These are phyloP conservation scores for Collichthys lucidus DNA, from an alignment of 2,113 vertebrate genomes.

Conservation along the genomic window DNA sequence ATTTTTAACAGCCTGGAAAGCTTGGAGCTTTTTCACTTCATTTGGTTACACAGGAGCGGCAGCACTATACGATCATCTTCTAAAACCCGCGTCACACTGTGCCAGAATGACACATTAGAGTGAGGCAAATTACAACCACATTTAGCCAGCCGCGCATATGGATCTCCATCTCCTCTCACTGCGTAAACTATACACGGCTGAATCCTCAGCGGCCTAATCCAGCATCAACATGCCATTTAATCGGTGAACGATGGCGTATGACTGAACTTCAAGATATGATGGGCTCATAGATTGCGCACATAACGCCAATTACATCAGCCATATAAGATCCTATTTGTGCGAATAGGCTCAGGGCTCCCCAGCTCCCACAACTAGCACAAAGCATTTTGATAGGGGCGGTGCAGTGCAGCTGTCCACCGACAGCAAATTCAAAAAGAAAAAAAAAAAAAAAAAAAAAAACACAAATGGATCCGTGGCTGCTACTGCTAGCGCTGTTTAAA, in stretches of 20 bases:
- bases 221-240: constrained; percentile 66
- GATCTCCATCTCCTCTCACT: constrained; percentile 38
- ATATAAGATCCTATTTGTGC: constrained; percentile 72
- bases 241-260: constrained; percentile 60
- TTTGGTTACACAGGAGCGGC: constrained; percentile 47
- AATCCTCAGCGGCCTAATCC: constrained; percentile 74
- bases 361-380: constrained; percentile 66
- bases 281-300: constrained; percentile 60
- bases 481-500: constrained; percentile 89
- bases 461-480: constrained; percentile 69
- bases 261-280: constrained; percentile 66
- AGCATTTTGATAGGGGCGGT: constrained; percentile 76
- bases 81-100: constrained; percentile 57
- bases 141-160: constrained; percentile 59
- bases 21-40: constrained; percentile 46
- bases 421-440: constrained; percentile 33
- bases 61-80: constrained; percentile 40
- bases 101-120: constrained; percentile 71
- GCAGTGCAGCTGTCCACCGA: constrained; percentile 78
- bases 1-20: constrained; percentile 40
- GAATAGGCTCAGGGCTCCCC: constrained; percentile 67
- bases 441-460: constrained; percentile 30
- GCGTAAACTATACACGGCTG: constrained; percentile 22
- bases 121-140: constrained; percentile 63
- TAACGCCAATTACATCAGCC: constrained; percentile 74